These are phyloP conservation scores for Orthonevra nobilis DNA, from an alignment of 2,888 invertebrate species.

Conservation along the genomic window DNA sequence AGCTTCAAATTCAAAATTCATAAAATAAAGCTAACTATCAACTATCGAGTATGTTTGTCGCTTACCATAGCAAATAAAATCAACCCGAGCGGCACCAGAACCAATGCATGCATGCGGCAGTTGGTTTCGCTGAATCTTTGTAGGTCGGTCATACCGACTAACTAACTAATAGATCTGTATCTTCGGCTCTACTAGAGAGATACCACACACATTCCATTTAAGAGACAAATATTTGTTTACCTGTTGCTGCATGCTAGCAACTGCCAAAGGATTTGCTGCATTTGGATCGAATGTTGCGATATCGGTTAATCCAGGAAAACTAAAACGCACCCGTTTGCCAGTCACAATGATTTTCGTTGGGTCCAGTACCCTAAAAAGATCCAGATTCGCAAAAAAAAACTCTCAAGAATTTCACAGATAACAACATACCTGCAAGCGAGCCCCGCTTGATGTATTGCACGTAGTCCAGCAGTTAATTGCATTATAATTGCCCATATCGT, in stretches of 20 bases:
- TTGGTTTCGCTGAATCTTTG: too few relatives aligned
- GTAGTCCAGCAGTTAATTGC: conserved; percentile 95
- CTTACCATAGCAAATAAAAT: too few relatives aligned
- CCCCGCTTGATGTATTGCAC: conserved; percentile 91
- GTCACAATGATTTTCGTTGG: conserved; percentile 94
- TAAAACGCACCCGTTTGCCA: conserved; percentile 89
- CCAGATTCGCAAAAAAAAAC: too few relatives aligned
- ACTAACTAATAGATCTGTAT: too few relatives aligned
- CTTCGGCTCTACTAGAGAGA: too few relatives aligned
- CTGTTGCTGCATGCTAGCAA: conserved; percentile 87
- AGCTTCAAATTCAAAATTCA: too few relatives aligned
- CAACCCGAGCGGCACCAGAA: too few relatives aligned
- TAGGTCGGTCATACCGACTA: too few relatives aligned
- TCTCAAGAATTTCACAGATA: background rate
- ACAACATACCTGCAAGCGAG: conserved; percentile 83
- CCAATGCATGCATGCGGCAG: too few relatives aligned
- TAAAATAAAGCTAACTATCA: too few relatives aligned
- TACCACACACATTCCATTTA: too few relatives aligned
- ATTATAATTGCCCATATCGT: conserved; percentile 97
- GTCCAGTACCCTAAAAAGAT: conserved; percentile 92
- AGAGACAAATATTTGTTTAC: conserved; percentile 73
- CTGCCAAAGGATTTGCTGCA: conserved; percentile 84
- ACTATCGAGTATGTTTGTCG: too few relatives aligned
- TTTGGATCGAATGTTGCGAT: conserved; percentile 88
- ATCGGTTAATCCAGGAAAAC: conserved; percentile 90